These are phyloP conservation scores for Halcyon senegalensis DNA, from an alignment of 2,113 vertebrate species.

Conservation along the genomic window DNA sequence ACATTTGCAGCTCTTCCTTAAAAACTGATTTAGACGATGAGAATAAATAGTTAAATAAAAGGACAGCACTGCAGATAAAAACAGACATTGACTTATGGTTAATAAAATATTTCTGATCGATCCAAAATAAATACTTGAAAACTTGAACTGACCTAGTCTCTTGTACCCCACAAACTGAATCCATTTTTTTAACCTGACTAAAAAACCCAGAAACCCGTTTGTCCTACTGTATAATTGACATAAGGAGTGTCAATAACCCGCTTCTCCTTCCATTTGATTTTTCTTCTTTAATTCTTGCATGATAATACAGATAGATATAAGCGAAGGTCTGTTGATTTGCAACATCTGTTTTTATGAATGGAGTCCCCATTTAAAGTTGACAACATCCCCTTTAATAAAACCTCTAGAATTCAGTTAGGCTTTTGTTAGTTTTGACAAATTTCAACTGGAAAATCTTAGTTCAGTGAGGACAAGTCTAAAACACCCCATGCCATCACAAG, in stretches of 20 bases:
- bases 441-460: not conserved
- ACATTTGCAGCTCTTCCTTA: not conserved
- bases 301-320: not conserved
- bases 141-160: not conserved
- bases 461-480: not conserved
- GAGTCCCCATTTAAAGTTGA: not conserved
- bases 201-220: not conserved
- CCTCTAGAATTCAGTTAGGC: not conserved
- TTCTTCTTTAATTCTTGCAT: not conserved
- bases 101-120: not conserved
- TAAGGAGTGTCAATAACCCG: not conserved
- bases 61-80: not conserved
- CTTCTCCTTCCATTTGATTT: not conserved
- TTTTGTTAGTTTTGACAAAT: not conserved
- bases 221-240: not conserved
- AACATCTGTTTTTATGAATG: not conserved
- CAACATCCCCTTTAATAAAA: not conserved
- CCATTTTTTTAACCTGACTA: not conserved
- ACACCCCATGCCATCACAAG: not conserved
- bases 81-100: not conserved
- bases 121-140: not conserved
- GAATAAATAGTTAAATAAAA: not conserved
- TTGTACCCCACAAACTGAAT: not conserved
- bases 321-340: not conserved
- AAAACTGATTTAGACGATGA: not conserved